These are phyloP conservation scores for Microcaecilia unicolor DNA, from an alignment of 2,797 vertebrate species.

Conservation along the genomic window DNA sequence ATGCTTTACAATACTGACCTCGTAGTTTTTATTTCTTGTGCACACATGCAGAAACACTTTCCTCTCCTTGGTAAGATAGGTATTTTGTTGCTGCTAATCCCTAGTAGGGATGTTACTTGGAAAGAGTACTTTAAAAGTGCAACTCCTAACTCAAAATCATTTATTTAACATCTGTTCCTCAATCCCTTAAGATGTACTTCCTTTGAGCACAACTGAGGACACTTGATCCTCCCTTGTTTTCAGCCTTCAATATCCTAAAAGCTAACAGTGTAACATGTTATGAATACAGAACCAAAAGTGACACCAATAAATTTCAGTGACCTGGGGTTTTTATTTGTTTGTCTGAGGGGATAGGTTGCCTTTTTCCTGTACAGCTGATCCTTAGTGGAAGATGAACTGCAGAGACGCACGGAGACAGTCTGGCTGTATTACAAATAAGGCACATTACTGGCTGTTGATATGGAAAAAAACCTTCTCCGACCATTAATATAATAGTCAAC, in stretches of 20 bases:
- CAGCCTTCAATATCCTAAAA: slow-evolving; percentile 44
- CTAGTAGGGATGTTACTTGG: slow-evolving; percentile 19
- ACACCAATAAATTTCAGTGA: slow-evolving; percentile 49
- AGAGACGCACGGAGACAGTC: slow-evolving; percentile 49
- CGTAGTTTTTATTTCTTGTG: too few relatives aligned
- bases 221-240: slow-evolving; percentile 48
- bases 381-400: slow-evolving; percentile 30
- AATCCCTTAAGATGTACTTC: slow-evolving; percentile 51
- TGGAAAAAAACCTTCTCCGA: too few relatives aligned
- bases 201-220: slow-evolving; percentile 41
- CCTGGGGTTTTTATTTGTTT: slow-evolving; percentile 22
- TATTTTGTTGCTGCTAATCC: too few relatives aligned
- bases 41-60: too few relatives aligned
- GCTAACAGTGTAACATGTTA: slow-evolving; percentile 46
- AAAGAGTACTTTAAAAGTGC: slow-evolving; percentile 18
- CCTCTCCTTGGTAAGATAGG: too few relatives aligned
- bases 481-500: too few relatives aligned
- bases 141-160: slow-evolving; percentile 31
- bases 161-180: too few relatives aligned
- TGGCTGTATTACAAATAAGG: slow-evolving; percentile 33
- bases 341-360: too few relatives aligned
- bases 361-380: too few relatives aligned
- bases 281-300: slow-evolving; percentile 39
- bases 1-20: too few relatives aligned
- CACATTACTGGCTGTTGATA: too few relatives aligned